Evolutionary conservation across 1,140 invertebrate species (phyloP).

Genomic region (Hydropsyche tenuis): DNA sequence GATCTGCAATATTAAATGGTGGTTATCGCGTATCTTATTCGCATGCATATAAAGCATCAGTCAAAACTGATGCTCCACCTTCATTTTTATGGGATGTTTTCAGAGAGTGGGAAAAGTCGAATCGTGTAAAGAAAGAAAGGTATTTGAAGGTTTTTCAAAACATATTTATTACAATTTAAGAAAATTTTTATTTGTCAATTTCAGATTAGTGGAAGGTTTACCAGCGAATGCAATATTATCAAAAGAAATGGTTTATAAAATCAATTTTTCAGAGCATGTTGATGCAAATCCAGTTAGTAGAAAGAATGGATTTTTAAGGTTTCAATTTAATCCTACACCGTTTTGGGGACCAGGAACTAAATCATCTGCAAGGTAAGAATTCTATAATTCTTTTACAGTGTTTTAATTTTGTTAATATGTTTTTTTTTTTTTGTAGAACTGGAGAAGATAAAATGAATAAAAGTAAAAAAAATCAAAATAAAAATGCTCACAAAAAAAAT

Average conservation of each 20-base stretch:
- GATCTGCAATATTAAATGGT: slow-evolving; percentile 93
- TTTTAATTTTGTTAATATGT: slow-evolving; percentile 11
- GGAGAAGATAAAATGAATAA: slow-evolving; percentile 67
- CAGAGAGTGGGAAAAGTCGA: slow-evolving; percentile 76
- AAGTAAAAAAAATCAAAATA: slow-evolving; percentile 68
- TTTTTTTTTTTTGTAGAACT: slow-evolving; percentile 57
- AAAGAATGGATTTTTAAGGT: slow-evolving; percentile 76
- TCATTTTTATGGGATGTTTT: slow-evolving; percentile 93
- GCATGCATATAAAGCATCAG: slow-evolving; percentile 84
- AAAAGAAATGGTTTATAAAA: slow-evolving; percentile 56
- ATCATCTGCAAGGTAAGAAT: slow-evolving; percentile 69
- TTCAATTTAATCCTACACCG: slow-evolving; percentile 84
- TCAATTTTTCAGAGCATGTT: slow-evolving; percentile 73
- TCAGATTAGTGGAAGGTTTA: slow-evolving; percentile 63
- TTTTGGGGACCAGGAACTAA: slow-evolving; percentile 90
- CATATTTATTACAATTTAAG: slow-evolving; percentile 26
- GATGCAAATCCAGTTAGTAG: slow-evolving; percentile 83
- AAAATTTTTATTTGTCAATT: slow-evolving; percentile 25
- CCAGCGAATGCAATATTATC: slow-evolving; percentile 67
- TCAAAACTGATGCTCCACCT: slow-evolving; percentile 94
- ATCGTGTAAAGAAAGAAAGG: slow-evolving; percentile 66
- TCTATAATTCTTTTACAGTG: not conserved
- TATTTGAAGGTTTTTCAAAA: slow-evolving; percentile 46
- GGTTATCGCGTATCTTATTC: slow-evolving; percentile 93
- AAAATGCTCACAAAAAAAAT: slow-evolving; percentile 48